phyloP scores from a whole-genome alignment of 2,888 invertebrate genomes.

The Sinelater perroti region DNA sequence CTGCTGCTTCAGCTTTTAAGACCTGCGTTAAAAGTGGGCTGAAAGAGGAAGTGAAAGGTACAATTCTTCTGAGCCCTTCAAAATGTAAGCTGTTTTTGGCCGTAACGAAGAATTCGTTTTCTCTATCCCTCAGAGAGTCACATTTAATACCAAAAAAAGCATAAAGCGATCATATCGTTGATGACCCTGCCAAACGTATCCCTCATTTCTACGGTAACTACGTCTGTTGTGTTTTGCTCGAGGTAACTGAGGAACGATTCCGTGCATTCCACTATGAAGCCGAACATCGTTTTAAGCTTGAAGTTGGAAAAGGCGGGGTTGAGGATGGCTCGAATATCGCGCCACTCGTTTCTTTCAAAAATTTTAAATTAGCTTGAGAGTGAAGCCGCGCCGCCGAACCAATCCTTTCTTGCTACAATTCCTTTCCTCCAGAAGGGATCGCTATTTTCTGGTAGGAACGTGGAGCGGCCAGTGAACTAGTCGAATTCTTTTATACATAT shows the following conservation, averaged over 20 bases:
- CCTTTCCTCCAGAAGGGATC: constrained; percentile 64
- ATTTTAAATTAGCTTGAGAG: not conserved
- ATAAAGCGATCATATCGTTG: constrained; percentile 66
- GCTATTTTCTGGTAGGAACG: constrained; percentile 48
- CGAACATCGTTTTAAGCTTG: constrained; percentile 33
- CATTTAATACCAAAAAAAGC: constrained; percentile 65
- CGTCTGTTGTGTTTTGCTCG: too few relatives aligned
- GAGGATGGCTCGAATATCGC: constrained; percentile 30
- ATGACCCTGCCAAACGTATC: constrained; percentile 61
- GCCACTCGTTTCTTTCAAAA: constrained; percentile 29
- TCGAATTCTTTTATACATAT: constrained; percentile 64
- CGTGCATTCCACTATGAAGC: constrained; percentile 32
- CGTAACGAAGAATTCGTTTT: constrained; percentile 66
- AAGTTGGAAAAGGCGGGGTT: constrained; percentile 36
- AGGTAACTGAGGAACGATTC: constrained; percentile 46
- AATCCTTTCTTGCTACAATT: constrained; percentile 31
- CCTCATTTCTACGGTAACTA: constrained; percentile 56
- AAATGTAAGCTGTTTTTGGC: constrained; percentile 63
- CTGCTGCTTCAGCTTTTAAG: not conserved
- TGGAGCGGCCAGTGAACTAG: constrained; percentile 20
- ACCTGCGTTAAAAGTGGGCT: constrained; percentile 12
- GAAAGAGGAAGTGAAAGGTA: constrained; percentile 7
- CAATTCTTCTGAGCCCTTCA: constrained; percentile 41
- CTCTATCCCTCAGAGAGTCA: constrained; percentile 63
- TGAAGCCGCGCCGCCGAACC: not conserved